A percentile compares a stretch with the other conserved stretches of the same genome.
Conservation (phyloP, 2,113 vertebrate species). For the Oceanites oceanicus region DNA sequence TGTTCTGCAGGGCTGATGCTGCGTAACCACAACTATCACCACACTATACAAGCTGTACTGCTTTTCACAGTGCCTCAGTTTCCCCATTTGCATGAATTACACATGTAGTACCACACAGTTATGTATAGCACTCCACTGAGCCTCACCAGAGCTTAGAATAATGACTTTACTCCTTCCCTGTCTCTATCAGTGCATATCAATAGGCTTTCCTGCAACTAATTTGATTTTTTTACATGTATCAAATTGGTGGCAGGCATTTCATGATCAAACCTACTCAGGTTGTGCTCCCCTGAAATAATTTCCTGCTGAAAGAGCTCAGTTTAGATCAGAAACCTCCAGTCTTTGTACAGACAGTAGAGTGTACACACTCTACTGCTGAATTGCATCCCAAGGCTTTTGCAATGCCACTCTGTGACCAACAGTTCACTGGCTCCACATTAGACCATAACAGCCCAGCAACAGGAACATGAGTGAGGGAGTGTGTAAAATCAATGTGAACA, state of each 20-base stretch:
- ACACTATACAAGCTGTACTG: not conserved
- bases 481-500: not conserved
- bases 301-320: not conserved
- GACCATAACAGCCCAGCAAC: fast-evolving
- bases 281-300: not conserved
- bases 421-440: not conserved
- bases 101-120: not conserved
- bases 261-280: not conserved
- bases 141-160: not conserved
- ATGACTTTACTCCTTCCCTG: not conserved
- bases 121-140: not conserved
- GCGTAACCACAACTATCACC: not conserved
- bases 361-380: not conserved
- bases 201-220: not conserved
- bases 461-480: fast-evolving
- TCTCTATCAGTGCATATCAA: not conserved
- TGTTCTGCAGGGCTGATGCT: not conserved
- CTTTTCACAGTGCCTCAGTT: not conserved
- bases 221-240: not conserved
- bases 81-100: not conserved
- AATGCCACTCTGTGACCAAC: not conserved
- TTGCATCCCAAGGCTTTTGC: not conserved
- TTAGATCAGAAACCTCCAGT: not conserved
- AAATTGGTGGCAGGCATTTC: not conserved
- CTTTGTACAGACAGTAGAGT: not conserved